phyloP scores from a whole-genome alignment of 2,888 invertebrate species.

The Nomada ruficornis region DNA sequence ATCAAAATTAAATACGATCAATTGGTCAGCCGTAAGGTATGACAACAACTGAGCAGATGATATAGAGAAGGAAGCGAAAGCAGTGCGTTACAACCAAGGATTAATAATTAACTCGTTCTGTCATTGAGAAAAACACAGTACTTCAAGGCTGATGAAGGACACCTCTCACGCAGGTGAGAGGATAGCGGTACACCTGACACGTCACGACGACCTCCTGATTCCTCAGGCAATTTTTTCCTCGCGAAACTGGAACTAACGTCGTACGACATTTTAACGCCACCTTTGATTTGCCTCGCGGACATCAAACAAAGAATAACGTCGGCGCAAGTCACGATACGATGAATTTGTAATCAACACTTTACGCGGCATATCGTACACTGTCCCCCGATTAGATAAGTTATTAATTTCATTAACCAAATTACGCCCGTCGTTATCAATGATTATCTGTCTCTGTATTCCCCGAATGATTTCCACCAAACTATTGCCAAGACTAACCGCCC shows the following conservation, averaged over 20 bases:
- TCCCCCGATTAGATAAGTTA: neutral
- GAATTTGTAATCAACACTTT: neutral
- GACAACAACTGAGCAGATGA: neutral
- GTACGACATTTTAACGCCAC: conserved; percentile 8
- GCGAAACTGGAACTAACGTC: conserved; percentile 41
- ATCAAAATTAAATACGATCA: no score
- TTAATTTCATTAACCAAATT: neutral
- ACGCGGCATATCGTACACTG: neutral
- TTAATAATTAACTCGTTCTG: conserved; percentile 67
- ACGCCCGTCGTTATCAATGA: neutral
- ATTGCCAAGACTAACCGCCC: no score
- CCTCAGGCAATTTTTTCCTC: conserved; percentile 31
- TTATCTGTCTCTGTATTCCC: neutral
- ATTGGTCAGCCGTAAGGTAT: no score
- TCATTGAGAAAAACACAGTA: conserved; percentile 66
- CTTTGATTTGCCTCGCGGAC: neutral
- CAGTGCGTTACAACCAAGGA: conserved; percentile 57
- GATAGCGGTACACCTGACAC: conserved; percentile 75
- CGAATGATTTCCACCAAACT: neutral
- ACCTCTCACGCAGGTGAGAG: conserved; percentile 69
- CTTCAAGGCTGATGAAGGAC: conserved; percentile 72
- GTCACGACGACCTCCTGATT: conserved; percentile 64
- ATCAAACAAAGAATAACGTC: neutral
- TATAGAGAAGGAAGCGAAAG: conserved; percentile 22
- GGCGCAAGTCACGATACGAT: neutral